Evolutionary conservation across 2,888 invertebrate species (phyloP), one percentile per base, ranked within the genome.

Genomic region (Crioceris asparagi): DNA sequence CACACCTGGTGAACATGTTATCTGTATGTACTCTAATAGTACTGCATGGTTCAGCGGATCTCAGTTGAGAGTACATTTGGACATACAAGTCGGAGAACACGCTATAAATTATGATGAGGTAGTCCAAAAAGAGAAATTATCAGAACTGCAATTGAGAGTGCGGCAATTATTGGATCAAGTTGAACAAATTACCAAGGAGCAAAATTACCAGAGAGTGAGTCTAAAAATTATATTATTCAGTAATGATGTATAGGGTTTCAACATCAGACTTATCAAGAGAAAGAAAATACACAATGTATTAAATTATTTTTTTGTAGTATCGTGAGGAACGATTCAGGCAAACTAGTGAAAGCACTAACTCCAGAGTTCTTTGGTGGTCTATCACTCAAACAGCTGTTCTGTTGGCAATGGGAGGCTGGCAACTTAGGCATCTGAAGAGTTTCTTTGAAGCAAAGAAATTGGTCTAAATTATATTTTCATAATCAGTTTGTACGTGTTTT

Each of bases 361-460:
- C 83, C 35, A 72, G 92, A 47, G 93, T 93, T 1, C 70, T 97
- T 17, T 97, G 93, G 90, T 98, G 96, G 96, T 92, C 94, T 37
- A 68, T 94, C 10, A 77, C 83, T 0, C 98, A 98, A 67, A 90
- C 92, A 1, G 72, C 79, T 36, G 86, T 98, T 27, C 74, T 98
- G 8, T 69, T 97, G 0, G 68, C 76, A 19, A 97, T 97, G 75
- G 98, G 98, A 11, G 84, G 91, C 49, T 98, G 97, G 97, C 98
- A 98, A 68, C 97, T 98, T 94, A 79, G 82, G 56, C 98, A 99
- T 74, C 74, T 98, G 49, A 97, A 97, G 73, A 88, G 90, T 57
- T 98, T 98, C 76, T 99, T 98, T 60, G 96, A 98, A 69, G 97
- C 97, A 17, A 98, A 98, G 69, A 99, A 98, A 75, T 73, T 98